Evolutionary conservation across 2,888 invertebrate genomes (phyloP).

Genomic region (Phymatocera aterrima): DNA sequence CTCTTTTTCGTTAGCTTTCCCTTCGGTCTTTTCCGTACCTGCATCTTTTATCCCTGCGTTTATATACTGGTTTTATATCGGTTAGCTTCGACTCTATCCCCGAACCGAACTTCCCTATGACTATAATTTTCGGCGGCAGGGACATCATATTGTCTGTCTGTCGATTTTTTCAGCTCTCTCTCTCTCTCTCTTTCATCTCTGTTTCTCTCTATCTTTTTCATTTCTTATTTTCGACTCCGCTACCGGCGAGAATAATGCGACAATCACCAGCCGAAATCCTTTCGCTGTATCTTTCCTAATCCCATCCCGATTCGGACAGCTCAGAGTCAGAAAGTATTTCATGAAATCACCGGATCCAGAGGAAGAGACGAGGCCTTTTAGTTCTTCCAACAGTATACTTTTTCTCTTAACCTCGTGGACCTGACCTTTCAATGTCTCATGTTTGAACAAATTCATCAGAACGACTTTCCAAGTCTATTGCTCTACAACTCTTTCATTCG

Average conservation of each 20-base stretch:
- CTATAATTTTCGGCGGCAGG: constrained; percentile 12
- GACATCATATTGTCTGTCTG: constrained; percentile 43
- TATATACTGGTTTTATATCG: background rate
- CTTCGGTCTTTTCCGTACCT: constrained; percentile 5
- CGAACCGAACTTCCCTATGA: background rate
- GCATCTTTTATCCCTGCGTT: background rate
- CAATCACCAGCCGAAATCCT: constrained; percentile 37
- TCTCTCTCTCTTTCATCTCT: constrained; percentile 41
- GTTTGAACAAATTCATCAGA: constrained; percentile 38
- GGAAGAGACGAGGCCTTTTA: background rate
- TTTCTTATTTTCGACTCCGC: background rate
- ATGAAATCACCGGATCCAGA: constrained; percentile 8
- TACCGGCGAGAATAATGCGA: constrained; percentile 30
- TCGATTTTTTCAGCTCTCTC: constrained; percentile 39
- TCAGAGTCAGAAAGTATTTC: constrained; percentile 15
- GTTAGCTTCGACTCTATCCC: background rate
- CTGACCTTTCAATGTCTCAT: constrained; percentile 36
- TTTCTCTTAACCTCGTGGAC: background rate
- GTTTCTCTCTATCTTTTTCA: constrained; percentile 26
- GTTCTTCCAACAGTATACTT: background rate
- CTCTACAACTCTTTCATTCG: constrained; percentile 31
- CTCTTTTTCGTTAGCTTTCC: background rate
- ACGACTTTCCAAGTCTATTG: background rate
- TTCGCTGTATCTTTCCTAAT: constrained; percentile 45
- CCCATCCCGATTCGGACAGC: constrained; percentile 38